Percentiles rank a stretch among this genome's conserved stretches.
phyloP scores from a whole-genome alignment of 2,888 invertebrate species.

The Drosophila neonasuta region DNA sequence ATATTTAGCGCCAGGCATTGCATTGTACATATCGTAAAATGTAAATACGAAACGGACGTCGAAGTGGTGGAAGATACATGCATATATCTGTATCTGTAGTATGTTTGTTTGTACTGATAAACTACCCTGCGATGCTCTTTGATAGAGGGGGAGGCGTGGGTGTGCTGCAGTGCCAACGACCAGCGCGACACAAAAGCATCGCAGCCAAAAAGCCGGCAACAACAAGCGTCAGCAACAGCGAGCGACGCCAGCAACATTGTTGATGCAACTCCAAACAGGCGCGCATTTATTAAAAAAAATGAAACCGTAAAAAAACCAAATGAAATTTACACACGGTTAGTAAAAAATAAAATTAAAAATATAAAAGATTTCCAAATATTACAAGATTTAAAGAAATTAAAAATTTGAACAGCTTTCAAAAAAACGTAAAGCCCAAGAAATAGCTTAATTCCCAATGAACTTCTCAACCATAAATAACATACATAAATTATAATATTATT shows the following conservation, averaged over 20 bases:
- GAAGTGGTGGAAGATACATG: constrained; percentile 42
- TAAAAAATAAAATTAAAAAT: too few species aligned
- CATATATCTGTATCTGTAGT: neutral
- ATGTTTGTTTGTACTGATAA: constrained; percentile 50
- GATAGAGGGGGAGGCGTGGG: constrained; percentile 34
- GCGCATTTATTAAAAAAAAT: constrained; percentile 10
- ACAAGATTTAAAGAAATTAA: too few species aligned
- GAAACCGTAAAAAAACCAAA: too few species aligned
- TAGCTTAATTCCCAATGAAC: neutral
- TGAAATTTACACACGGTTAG: too few species aligned
- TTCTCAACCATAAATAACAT: neutral
- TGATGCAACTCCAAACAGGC: constrained; percentile 39
- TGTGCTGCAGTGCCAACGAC: constrained; percentile 53
- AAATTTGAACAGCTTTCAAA: too few species aligned
- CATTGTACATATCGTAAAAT: constrained; percentile 61
- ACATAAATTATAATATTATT: neutral
- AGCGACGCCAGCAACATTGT: constrained; percentile 54
- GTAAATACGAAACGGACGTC: constrained; percentile 59
- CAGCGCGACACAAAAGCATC: constrained; percentile 47
- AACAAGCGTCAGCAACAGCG: constrained; percentile 48
- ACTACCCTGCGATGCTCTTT: constrained; percentile 62
- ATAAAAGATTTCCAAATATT: too few species aligned
- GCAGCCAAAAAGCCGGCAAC: constrained; percentile 72
- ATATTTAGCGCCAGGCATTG: constrained; percentile 68
- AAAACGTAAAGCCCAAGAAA: too few species aligned